These are phyloP conservation scores for Arctopsyche grandis DNA, from an alignment of 1,140 invertebrate genomes.

Conservation along the genomic window DNA sequence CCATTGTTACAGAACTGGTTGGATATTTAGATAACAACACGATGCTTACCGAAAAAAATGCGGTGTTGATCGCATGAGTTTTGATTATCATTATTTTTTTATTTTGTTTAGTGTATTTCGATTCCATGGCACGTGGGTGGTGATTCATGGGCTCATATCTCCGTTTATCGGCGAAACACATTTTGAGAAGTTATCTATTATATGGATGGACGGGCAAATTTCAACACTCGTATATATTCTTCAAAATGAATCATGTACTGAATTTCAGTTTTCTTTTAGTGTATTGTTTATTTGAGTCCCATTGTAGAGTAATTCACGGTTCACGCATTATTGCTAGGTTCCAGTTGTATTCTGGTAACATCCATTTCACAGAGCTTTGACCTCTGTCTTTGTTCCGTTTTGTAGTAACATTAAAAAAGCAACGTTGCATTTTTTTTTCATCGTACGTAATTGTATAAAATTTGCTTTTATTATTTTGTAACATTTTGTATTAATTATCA, in stretches of 20 bases:
- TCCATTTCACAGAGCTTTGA: constrained; percentile 39
- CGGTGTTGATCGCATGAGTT: neutral
- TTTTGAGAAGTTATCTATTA: constrained; percentile 19
- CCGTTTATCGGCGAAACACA: constrained; percentile 7
- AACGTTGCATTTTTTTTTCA: neutral
- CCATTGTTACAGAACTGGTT: constrained; percentile 37
- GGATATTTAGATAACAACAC: constrained; percentile 21
- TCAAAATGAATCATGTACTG: too few relatives aligned
- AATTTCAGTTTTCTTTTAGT: too few relatives aligned
- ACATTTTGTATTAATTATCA: too few relatives aligned
- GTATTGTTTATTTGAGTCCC: too few relatives aligned
- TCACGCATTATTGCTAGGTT: constrained; percentile 19
- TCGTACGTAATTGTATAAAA: constrained; percentile 15
- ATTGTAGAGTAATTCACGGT: neutral
- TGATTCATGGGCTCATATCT: constrained; percentile 11
- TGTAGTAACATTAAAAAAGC: constrained; percentile 22
- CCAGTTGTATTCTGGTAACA: constrained; percentile 30
- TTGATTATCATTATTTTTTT: neutral
- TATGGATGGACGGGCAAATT: neutral
- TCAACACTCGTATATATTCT: neutral
- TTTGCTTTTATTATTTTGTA: neutral
- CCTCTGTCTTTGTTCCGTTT: constrained; percentile 39
- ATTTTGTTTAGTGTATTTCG: neutral
- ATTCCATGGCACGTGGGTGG: neutral
- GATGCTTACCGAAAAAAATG: constrained; percentile 23